Percentiles rank a stretch among this genome's conserved stretches.
phyloP scores from a whole-genome alignment of 1,140 invertebrate genomes.

The Bombus cullumanus region DNA sequence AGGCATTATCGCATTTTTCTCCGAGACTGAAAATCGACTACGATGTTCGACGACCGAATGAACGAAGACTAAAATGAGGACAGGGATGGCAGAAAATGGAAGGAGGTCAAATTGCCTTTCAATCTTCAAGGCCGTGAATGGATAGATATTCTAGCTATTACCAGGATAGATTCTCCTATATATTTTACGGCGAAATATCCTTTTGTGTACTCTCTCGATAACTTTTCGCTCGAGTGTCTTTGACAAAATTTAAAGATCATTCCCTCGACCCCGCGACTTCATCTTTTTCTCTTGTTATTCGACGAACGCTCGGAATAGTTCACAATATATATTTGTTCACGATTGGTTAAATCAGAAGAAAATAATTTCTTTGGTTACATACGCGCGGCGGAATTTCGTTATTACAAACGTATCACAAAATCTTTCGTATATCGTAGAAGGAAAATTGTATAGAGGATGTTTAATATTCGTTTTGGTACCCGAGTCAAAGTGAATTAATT shows the following conservation, averaged over 20 bases:
- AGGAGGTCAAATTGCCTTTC: constrained; percentile 33
- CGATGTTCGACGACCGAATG: constrained; percentile 5
- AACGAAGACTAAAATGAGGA: background rate
- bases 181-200: constrained; percentile 2
- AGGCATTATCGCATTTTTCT: constrained; percentile 55
- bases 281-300: background rate
- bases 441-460: background rate
- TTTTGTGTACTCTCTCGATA: background rate
- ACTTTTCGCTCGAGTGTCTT: background rate
- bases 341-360: background rate
- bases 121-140: constrained; percentile 1
- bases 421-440: background rate
- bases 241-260: background rate
- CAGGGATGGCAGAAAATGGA: background rate
- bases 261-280: rapidly evolving
- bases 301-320: too few relatives aligned
- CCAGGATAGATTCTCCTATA: background rate
- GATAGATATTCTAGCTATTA: background rate
- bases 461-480: background rate
- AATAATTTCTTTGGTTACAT: background rate
- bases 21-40: constrained; percentile 30
- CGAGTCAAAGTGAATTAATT: background rate
- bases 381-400: background rate
- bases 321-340: too few relatives aligned
- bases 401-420: background rate